Base-by-base conservation (phyloP, 2,797 vertebrate species). In the Petrocephalus sullivani region DNA sequence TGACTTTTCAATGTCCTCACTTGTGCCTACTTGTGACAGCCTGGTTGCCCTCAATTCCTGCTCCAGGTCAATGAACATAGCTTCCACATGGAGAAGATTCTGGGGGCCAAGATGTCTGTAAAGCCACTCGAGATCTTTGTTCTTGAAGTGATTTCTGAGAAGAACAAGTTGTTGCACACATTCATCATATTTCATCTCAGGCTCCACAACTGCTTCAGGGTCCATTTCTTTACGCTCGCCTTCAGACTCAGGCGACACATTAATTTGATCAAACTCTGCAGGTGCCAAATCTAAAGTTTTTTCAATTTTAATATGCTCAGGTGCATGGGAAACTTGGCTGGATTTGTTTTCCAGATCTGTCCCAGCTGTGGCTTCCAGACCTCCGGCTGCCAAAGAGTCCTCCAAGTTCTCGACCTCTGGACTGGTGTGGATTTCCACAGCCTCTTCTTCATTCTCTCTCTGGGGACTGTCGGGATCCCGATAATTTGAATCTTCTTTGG, bases 51-150 rank as follows among this genome's bases (percentile, higher is more conserved):
- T 94, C 91, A 99, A 88, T 93, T 97, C 96, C 1, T 90, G 87
- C 21, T 97, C 95, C 93, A 98, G 93, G 87, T 97, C 96, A 0
- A 94, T 93, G 89, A 98, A 96, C 96, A 98, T 96, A 88, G 94
- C 93, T 92, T 99, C 98, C 88, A 98, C 87, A 90, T 90, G 94
- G 5, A 94, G 91, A 67, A 96, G 90, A 0, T 98, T 94, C 0
- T 94, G 92, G 8, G 95, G 92, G 3, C 94, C 95, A 0, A 99
- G 93, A 89, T 97, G 96, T 90, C 93, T 97, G 5, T 94, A 94
- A 6, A 98, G 91, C 0, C 92, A 94, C 23, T 89, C 84, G 67
- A 97, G 92, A 0, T 92, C 94, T 56, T 96, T 90, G 16, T 97
- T 95, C 41, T 95, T 94, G 8, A 98, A 96, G 91, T 97, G 96